These are phyloP conservation scores for Drosophila triauraria DNA, from an alignment of 1,140 invertebrate species.

Conservation along the genomic window DNA sequence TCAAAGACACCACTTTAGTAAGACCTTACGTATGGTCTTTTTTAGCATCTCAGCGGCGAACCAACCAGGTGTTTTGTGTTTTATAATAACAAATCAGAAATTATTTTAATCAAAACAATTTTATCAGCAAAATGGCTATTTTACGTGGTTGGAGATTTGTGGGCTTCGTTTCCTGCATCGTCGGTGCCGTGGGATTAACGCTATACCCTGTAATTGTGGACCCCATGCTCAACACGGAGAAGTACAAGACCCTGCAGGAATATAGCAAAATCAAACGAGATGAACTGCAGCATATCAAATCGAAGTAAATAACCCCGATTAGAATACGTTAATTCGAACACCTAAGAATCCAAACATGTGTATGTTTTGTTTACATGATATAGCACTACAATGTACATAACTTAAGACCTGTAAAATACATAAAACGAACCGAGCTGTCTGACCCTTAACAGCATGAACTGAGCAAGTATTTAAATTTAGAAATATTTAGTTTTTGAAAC, in stretches of 20 bases:
- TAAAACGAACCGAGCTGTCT: constrained; percentile 1
- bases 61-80: constrained; percentile 62
- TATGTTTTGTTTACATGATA: constrained; percentile 16
- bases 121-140: constrained; percentile 69
- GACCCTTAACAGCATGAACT: constrained; percentile 6
- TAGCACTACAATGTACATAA: constrained; percentile 12
- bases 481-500: neutral
- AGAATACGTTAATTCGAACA: neutral
- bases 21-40: constrained; percentile 15
- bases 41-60: constrained; percentile 31
- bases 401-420: constrained; percentile 13
- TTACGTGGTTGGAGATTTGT: constrained; percentile 88
- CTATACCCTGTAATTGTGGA: constrained; percentile 88
- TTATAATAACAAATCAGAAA: constrained; percentile 47
- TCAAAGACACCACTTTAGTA: constrained; percentile 2
- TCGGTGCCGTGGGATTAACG: constrained; percentile 86
- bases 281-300: constrained; percentile 40
- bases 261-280: constrained; percentile 54
- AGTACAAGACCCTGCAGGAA: constrained; percentile 86
- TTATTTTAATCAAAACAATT: constrained; percentile 6
- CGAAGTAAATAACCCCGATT: constrained; percentile 11
- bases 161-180: constrained; percentile 87
- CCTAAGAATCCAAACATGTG: constrained; percentile 7
- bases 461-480: neutral
- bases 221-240: constrained; percentile 88